Base-by-base conservation (phyloP, 1,140 invertebrate species). In the Lordiphosa mommai region DNA sequence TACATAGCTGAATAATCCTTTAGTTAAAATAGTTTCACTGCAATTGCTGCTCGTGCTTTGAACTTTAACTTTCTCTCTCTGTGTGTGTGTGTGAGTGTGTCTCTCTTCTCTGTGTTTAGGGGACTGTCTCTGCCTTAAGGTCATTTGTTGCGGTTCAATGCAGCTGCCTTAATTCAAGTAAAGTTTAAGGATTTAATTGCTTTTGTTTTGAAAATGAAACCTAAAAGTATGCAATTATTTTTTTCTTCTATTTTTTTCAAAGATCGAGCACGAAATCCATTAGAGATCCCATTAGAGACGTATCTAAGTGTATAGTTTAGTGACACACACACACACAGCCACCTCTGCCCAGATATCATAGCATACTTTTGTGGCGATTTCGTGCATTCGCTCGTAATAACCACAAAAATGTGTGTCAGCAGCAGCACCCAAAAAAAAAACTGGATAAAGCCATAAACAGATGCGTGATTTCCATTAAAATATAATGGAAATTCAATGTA, bases 401-500 rank as follows among this genome's bases (percentile, higher is more conserved):
- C 38, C 46, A 61, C 34, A 65, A 44, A 61, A 55, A 66, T 52
- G 63, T 51, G 30, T 61, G 58, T 66, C 51, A 61, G 58, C 48
- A 12, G 30, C 20, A 30, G 38, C 34, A 23, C 38, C 14, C 16
- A 41, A 13, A 17, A 20, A 17, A 29, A 10, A 4, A 14, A 37
- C 10, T 29, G 52, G 13, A 70, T 70, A 36, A 51, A 61, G 47
- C 61, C 63, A 70, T 70, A 70, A 70, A 70, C 67, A 70, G 61
- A 70, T 70, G 67, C 63, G 67, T 70, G 67, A 70, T 70, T 70
- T 70, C 67, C 67, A 70, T 70, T 70, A 70, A 70, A 66, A 70
- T 70, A 66, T 70, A 70, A 70, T 70, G 67, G 67, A 70, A 66
- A 70, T 70, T 70, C 67, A 70, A 70, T 70, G 61, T 70, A 70